Base-by-base conservation (phyloP, 2,113 vertebrate genomes). In the Upupa epops region DNA sequence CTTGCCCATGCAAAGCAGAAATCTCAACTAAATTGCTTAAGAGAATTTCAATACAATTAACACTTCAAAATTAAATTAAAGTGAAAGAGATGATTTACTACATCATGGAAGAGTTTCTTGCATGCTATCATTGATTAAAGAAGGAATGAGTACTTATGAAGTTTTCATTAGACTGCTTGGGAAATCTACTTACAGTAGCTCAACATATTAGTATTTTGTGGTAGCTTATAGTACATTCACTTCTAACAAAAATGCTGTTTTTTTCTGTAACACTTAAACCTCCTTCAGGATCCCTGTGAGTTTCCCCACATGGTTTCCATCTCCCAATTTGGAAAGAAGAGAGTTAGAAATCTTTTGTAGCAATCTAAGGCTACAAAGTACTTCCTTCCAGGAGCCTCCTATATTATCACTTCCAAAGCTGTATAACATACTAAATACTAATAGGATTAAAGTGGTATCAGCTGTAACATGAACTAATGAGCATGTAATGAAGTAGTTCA, bases 401-500 rank as follows among this genome's bases (percentile, higher is more conserved):
- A 22, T 51, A 55, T 96, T 46, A 89, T 79, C 90, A 66, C 51
- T 90, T 84, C 88, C 77, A 89, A 90, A 93, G 74, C 86, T 56
- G 81, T 79, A 55, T 92, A 92, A 94, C 22, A 31, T 26, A 17
- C 42, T 79, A 82, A 93, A 84, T 63, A 86, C 86, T 85, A 64
- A 92, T 73, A 84, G 78, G 93, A 95, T 95, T 94, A 82, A 32
- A 51, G 31, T 65, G 81, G 86, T 82, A 87, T 96, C 86, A 95
- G 93, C 70, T 95, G 93, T 94, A 96, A 96, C 83, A 22, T 92
- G 93, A 96, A 96, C 92, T 95, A 96, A 96, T 96, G 89, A 70
- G 70, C 93, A 85, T 11, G 42, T 89, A 95, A 96, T 87, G 37
- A 93, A 96, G 89, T 61, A 92, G 70, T 87, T 88, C 71, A 92